These are phyloP conservation scores for Eclectus roratus DNA, from an alignment of 2,113 vertebrate genomes.

Conservation along the genomic window DNA sequence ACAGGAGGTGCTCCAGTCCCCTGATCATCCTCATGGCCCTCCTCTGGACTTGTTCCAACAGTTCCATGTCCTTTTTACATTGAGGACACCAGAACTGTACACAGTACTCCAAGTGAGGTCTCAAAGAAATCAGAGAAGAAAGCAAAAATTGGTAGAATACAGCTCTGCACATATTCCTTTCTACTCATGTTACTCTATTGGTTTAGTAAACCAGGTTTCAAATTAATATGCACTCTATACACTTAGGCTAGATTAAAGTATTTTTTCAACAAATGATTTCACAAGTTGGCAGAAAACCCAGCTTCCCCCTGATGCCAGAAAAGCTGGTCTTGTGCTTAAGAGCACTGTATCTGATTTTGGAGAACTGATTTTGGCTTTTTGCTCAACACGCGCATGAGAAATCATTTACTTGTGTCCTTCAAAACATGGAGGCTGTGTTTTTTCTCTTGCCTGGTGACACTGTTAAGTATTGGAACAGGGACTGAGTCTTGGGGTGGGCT, in stretches of 20 bases:
- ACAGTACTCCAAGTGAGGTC: no score
- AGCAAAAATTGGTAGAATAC: neutral
- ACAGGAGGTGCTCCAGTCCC: no score
- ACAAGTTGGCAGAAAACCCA: neutral
- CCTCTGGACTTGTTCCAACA: no score
- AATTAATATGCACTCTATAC: neutral
- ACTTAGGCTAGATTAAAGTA: neutral
- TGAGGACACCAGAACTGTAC: no score
- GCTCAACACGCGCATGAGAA: rapidly evolving
- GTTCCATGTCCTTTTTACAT: no score
- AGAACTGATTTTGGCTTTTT: neutral
- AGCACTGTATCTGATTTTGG: neutral
- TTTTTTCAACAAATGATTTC: neutral
- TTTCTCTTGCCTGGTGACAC: neutral
- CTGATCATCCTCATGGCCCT: no score
- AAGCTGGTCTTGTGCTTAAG: neutral
- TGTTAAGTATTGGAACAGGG: neutral
- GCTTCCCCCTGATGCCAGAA: neutral
- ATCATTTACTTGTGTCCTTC: neutral
- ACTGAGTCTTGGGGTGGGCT: rapidly evolving
- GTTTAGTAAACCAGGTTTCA: neutral
- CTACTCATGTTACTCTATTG: neutral
- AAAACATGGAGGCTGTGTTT: rapidly evolving
- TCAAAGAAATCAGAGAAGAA: neutral
- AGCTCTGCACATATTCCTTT: neutral